phyloP scores from a whole-genome alignment of 2,888 invertebrate species.

The Gymnoscelis rufifasciata region DNA sequence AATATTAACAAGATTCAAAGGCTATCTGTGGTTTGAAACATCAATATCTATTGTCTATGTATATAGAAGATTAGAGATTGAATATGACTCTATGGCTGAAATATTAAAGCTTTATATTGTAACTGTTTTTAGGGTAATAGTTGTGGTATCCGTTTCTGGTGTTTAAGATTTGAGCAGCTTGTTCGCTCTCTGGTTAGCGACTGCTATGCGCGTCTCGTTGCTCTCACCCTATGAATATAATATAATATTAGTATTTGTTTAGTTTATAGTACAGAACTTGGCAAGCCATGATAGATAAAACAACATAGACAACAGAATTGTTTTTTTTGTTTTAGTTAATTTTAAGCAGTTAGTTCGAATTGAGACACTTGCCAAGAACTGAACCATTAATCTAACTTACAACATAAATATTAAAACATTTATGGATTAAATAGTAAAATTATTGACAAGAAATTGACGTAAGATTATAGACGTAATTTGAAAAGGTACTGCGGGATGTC shows the following conservation, averaged over 20 bases:
- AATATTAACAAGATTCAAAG: too few relatives aligned
- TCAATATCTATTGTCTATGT: constrained; percentile 15
- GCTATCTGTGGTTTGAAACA: too few relatives aligned
- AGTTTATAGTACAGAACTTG: background rate
- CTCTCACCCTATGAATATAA: constrained; percentile 83
- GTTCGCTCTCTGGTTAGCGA: constrained; percentile 93
- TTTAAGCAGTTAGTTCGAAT: too few relatives aligned
- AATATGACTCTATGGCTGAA: constrained; percentile 7
- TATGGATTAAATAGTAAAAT: too few relatives aligned
- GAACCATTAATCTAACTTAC: too few relatives aligned
- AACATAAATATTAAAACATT: too few relatives aligned
- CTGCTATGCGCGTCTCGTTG: constrained; percentile 92
- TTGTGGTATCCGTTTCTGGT: constrained; percentile 3
- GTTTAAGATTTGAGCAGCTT: constrained; percentile 88
- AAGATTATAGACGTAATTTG: too few relatives aligned
- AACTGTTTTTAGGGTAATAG: constrained; percentile 7
- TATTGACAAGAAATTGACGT: too few relatives aligned
- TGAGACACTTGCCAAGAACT: too few relatives aligned
- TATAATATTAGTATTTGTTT: constrained; percentile 10
- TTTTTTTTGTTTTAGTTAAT: too few relatives aligned
- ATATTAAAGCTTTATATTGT: constrained; percentile 13
- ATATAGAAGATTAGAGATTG: constrained; percentile 15
- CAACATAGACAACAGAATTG: background rate
- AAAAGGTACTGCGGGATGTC: too few relatives aligned
- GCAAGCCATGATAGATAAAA: background rate